Conservation (phyloP, 2,113 vertebrate species). For the Sinocyclocheilus anophthalmus region DNA sequence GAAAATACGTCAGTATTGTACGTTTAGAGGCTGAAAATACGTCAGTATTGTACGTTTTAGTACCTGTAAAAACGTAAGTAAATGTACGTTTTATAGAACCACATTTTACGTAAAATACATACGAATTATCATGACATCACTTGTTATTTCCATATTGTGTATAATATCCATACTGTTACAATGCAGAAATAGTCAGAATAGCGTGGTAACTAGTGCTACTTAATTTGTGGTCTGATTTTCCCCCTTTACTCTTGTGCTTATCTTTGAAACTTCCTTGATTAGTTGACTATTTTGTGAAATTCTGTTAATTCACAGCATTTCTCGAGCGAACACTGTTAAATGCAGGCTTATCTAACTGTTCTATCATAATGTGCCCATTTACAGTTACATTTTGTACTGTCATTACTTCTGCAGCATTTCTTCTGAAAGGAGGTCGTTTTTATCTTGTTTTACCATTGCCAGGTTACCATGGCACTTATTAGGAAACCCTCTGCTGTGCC, state of each 20-base stretch:
- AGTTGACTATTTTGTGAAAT: not conserved
- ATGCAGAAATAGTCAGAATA: too few relatives aligned
- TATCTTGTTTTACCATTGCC: conserved; percentile 21
- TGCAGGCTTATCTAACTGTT: not conserved
- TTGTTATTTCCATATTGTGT: not conserved
- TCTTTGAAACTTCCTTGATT: not conserved
- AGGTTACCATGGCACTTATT: conserved; percentile 40
- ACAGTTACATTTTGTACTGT: conserved; percentile 8
- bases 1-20: too few relatives aligned
- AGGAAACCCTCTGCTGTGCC: conserved; percentile 23
- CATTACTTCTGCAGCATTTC: not conserved
- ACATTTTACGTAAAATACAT: too few relatives aligned
- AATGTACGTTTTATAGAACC: too few relatives aligned
- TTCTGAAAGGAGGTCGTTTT: conserved; percentile 7
- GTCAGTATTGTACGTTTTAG: too few relatives aligned
- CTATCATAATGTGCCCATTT: conserved; percentile 10
- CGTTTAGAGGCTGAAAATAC: too few relatives aligned
- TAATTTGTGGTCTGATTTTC: not conserved
- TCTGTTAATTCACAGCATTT: not conserved
- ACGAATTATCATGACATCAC: too few relatives aligned
- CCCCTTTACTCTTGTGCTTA: not conserved
- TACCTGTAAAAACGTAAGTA: too few relatives aligned
- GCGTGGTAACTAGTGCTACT: not conserved
- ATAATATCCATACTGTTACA: not conserved
- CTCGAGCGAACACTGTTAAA: not conserved